phyloP scores from a whole-genome alignment of 1,140 invertebrate genomes.

The honey bee (Apis mellifera) region Amel_HAv3.1 CM009932.2:9680001-9680500 shows the following conservation, averaged over 20 bases:
- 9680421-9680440: conserved; percentile 83
- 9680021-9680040: conserved; percentile 85
- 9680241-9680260: background rate
- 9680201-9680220: background rate
- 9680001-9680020: conserved; percentile 88
- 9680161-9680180: conserved; percentile 83
- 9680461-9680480: conserved; percentile 85
- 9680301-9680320: no score
- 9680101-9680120: conserved; percentile 84
- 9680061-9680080: conserved; percentile 80
- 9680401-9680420: conserved; percentile 87
- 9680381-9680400: conserved; percentile 85
- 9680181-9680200: background rate
- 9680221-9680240: background rate
- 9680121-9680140: conserved; percentile 86
- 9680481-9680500: conserved; percentile 86
- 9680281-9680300: conserved; percentile 3
- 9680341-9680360: conserved; percentile 88
- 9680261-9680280: background rate
- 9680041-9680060: conserved; percentile 84
- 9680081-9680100: conserved; percentile 79
- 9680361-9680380: conserved; percentile 86
- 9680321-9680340: conserved; percentile 69
- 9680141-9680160: conserved; percentile 88
- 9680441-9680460: conserved; percentile 83